Base-by-base conservation (phyloP, 2,888 invertebrate species). In the Cerastis leucographa region DNA sequence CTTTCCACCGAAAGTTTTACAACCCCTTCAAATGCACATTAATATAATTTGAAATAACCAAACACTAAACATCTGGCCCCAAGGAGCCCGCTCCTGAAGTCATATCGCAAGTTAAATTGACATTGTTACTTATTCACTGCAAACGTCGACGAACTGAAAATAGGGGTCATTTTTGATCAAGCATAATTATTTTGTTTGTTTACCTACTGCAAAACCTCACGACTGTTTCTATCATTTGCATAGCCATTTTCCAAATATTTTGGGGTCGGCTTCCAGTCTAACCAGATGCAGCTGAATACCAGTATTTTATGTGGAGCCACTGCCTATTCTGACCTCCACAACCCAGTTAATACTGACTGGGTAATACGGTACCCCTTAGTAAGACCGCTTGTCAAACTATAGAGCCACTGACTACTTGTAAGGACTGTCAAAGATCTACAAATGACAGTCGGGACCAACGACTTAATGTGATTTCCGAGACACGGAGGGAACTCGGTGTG, bases 51-150 rank as follows among this genome's bases (percentile, higher is more conserved):
- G 74, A 83, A 74, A 85, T 78, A 61, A 74, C 54, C 62, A 74
- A 80, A 80, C 71, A 75, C 75, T 77, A 76, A 76, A 76, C 76
- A 70, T 68, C 54, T 65, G 71, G 71, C 81, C 87, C 40, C 19
- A 29, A 62, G 68, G 74, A 42, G 14, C n/a, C 46, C 59, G 65
- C 72, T 81, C 56, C 76, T 70, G 65, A 76, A 76, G 71, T 87
- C 67, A 87, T 85, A 85, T 74, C 80, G 46, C 76, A 88, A 88
- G 88, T 88, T 88, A 88, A 87, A 88, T 88, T 88, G 86, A 66
- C 66, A 25, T 54, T 46, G 70, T 88, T 80, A 83, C 7, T 88
- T 76, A 88, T 88, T 88, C 80, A 88, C 65, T 59, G 71, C 51
- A 66, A 40, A 59, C 54, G 69, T 25, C 35, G 49, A 72, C 68